These are phyloP conservation scores for Semotilus atromaculatus DNA, from an alignment of 2,797 vertebrate species.

Conservation along the genomic window DNA sequence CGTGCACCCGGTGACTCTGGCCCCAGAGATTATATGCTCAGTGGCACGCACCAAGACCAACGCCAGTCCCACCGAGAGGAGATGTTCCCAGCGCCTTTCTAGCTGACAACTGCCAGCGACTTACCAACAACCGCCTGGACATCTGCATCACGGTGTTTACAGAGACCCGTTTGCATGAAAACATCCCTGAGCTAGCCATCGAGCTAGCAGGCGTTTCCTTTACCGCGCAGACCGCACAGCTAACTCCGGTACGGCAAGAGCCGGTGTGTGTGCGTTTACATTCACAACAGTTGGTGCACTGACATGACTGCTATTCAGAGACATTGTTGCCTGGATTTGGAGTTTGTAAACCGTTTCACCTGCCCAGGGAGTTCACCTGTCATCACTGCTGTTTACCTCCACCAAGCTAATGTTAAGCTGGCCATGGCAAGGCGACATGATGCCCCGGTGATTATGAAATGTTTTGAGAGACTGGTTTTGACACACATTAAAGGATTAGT, in stretches of 20 bases:
- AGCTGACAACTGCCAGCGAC: neutral
- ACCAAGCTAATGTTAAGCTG: too few relatives aligned
- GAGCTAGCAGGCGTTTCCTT: neutral
- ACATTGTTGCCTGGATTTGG: neutral
- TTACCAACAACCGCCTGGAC: neutral
- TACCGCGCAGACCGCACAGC: neutral
- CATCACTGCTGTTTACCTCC: too few relatives aligned
- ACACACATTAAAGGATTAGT: too few relatives aligned
- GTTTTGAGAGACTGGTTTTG: too few relatives aligned
- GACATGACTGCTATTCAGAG: neutral
- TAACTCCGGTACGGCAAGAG: neutral
- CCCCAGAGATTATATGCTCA: neutral
- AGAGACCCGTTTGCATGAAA: neutral
- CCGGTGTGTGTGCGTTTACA: neutral
- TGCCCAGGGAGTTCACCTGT: too few relatives aligned
- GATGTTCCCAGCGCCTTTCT: neutral
- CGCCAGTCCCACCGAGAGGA: neutral
- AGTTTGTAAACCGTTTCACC: too few relatives aligned
- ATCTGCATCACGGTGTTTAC: neutral
- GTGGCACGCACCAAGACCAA: neutral
- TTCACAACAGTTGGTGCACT: slow-evolving; percentile 19
- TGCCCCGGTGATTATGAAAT: too few relatives aligned
- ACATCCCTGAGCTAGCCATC: neutral
- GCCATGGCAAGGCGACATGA: too few relatives aligned
- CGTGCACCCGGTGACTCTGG: neutral